A percentile compares a stretch with the other conserved stretches of the same genome.
phyloP scores from a whole-genome alignment of 2,797 vertebrate species.

The Chaetodon trifasciatus region DNA sequence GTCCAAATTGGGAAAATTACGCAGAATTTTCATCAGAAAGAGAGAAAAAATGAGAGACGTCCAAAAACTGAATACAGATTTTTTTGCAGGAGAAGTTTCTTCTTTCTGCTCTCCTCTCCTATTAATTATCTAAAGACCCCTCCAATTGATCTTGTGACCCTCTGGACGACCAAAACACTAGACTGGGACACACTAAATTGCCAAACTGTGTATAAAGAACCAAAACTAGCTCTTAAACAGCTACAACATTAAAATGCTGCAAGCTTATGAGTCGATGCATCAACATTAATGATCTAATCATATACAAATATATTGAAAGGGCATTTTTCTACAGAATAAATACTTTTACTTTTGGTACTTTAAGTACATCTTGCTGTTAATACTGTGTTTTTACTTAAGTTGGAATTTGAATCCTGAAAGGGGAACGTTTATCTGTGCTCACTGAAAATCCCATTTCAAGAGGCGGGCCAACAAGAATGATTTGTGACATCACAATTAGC shows the following conservation, averaged over 20 bases:
- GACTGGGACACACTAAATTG: background rate
- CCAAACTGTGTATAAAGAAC: background rate
- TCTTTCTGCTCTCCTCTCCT: background rate
- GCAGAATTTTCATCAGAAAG: background rate
- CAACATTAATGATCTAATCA: too few species aligned
- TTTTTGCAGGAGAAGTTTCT: background rate
- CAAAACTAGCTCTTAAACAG: background rate
- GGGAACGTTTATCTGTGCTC: too few species aligned
- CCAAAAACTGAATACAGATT: conserved; percentile 1
- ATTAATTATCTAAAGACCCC: background rate
- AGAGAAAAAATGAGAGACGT: background rate
- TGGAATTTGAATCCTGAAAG: too few species aligned
- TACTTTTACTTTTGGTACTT: too few species aligned
- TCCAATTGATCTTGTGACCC: background rate
- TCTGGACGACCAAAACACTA: background rate
- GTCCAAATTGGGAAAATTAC: conserved; percentile 3
- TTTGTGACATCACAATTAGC: too few species aligned
- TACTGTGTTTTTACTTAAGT: too few species aligned
- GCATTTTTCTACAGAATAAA: too few species aligned
- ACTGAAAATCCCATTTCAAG: too few species aligned
- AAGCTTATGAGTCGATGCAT: background rate
- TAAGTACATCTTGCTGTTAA: too few species aligned
- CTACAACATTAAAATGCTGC: background rate
- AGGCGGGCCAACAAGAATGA: too few species aligned
- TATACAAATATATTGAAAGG: too few species aligned